Evolutionary conservation across 2,797 vertebrate species (phyloP), one percentile per base, ranked within the genome.

Genomic region (Jordanella pulchra): DNA sequence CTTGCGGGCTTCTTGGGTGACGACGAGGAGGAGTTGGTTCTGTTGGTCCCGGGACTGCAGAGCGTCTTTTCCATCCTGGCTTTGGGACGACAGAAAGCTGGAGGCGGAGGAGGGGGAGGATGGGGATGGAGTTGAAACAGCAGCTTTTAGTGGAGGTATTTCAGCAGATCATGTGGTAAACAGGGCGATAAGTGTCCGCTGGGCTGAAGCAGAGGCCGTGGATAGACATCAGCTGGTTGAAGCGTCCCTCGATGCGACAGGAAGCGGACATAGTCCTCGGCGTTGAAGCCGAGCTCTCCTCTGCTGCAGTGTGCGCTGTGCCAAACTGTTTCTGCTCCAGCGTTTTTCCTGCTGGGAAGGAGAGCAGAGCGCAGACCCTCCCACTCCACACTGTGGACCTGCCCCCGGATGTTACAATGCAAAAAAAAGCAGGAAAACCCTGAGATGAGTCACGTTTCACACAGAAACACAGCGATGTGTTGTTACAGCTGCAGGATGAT

Each of bases 21-120:
- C 0, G 92, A 54, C n/a, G 87, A 39, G 68, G 85, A 69, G 32
- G 87, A 88, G 88, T 88, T 92, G 75, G 75, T 32, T 69, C 78
- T 89, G 81, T 83, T 87, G 77, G 84, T 79, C 73, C 86, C 92
- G 70, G 84, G 87, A 89, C 89, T 86, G 87, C 85, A 86, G 75
- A 87, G 82, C 67, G 92, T 83, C 89, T 93, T 92, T 65, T 95
- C 94, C 94, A 94, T 95, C 80, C 91, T 91, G 86, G 75, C 84
- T 83, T 90, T 83, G 88, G 89, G 89, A 92, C 90, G 73, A 83
- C 27, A 51, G 69, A 67, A 77, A 68, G 72, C 75, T 74, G 73
- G 47, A 74, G 76, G 53, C 71, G 65, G 72, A 54, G 67, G 68
- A 75, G 73, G 70, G 65, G 50, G 51, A 21, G 39, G 42, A 63